Evolutionary conservation across 1,140 invertebrate genomes (phyloP).

Genomic region (Leptinotarsa lineolata): DNA sequence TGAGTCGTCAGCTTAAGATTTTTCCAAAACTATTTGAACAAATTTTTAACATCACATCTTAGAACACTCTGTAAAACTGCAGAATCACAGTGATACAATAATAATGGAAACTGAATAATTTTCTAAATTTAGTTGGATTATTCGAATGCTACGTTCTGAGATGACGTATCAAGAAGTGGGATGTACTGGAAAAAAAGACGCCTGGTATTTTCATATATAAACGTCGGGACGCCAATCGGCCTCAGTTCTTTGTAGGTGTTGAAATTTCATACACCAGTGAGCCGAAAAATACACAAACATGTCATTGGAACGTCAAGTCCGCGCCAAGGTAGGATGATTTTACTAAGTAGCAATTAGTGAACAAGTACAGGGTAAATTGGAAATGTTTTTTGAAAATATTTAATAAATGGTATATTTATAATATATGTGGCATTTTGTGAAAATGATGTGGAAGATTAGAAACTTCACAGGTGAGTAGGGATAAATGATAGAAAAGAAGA

Average conservation of each 20-base stretch:
- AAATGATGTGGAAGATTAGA: too few species aligned
- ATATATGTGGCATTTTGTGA: too few species aligned
- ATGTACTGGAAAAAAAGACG: conserved; percentile 35
- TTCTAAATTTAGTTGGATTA: conserved; percentile 45
- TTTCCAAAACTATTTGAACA: conserved; percentile 25
- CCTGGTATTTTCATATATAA: conserved; percentile 40
- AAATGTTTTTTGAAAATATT: too few species aligned
- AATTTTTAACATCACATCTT: too few species aligned
- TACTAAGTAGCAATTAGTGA: neutral
- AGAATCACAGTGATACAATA: neutral
- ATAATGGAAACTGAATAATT: conserved; percentile 45
- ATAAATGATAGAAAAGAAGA: too few species aligned
- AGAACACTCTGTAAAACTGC: neutral
- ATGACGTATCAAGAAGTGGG: conserved; percentile 23
- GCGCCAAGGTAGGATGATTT: conserved; percentile 68
- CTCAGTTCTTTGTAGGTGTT: conserved; percentile 38
- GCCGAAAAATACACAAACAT: conserved; percentile 57
- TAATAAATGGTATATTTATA: too few species aligned
- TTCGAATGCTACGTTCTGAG: neutral
- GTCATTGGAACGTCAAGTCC: conserved; percentile 81
- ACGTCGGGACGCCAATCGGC: conserved; percentile 38
- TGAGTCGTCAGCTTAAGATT: conserved; percentile 12
- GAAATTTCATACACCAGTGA: conserved; percentile 27
- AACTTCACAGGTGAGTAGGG: too few species aligned
- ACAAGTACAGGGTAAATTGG: too few species aligned